Conservation (phyloP, 2,113 vertebrate genomes). For the Mesocricetus auratus region DNA sequence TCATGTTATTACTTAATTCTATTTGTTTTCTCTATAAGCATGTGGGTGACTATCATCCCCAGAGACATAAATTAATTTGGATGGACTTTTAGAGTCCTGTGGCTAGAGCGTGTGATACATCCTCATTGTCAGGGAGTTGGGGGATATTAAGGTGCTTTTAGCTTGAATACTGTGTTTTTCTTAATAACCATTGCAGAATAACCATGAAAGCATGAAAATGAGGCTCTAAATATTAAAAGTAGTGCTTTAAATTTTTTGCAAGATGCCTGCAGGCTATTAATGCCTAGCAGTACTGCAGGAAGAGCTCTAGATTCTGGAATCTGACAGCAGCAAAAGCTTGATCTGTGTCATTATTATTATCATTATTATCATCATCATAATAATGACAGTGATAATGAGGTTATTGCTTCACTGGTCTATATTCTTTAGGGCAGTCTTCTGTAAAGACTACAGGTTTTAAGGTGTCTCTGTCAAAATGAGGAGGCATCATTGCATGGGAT, state of each 20-base stretch:
- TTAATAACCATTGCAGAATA: conserved; percentile 45
- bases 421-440: conserved; percentile 39
- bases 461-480: conserved; percentile 44
- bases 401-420: conserved; percentile 10
- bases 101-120: conserved; percentile 18
- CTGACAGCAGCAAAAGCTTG: conserved; percentile 2
- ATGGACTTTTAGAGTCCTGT: conserved; percentile 62
- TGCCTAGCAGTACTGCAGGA: conserved; percentile 10
- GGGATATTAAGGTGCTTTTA: conserved; percentile 46
- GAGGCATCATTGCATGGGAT: conserved; percentile 9
- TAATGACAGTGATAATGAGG: not conserved
- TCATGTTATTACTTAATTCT: conserved; percentile 62
- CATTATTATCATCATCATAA: not conserved
- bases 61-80: conserved; percentile 68
- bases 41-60: conserved; percentile 42
- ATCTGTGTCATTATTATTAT: conserved; percentile 24
- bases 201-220: conserved; percentile 62
- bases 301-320: conserved; percentile 56
- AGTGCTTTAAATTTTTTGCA: conserved; percentile 52
- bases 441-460: conserved; percentile 48
- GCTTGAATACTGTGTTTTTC: conserved; percentile 26
- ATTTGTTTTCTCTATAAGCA: conserved; percentile 63
- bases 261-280: conserved; percentile 53
- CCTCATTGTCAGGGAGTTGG: not conserved
- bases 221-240: conserved; percentile 61